Evolutionary conservation across 2,797 vertebrate genomes (phyloP), one percentile per base, ranked within the genome.

Genomic region (Mustela erminea): DNA sequence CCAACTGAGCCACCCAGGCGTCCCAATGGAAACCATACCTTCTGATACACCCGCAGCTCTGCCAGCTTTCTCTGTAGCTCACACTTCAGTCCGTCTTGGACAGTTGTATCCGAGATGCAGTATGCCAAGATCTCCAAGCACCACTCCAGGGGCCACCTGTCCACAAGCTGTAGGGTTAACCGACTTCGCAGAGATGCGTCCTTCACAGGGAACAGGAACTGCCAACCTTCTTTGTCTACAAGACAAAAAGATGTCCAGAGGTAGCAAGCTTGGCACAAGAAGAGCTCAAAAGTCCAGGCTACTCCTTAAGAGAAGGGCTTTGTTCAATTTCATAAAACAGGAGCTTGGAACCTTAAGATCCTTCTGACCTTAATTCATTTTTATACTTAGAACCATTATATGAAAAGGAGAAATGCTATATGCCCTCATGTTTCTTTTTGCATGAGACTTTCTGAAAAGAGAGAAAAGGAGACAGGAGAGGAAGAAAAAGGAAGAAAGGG

Each of bases 81-180:
- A 2, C 95, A 97, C 90, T 98, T 99, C 20, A 99, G 98, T 0
- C 97, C 97, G 21, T 94, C 93, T 32, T 98, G 98, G 21, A 99
- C 98, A 78, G 74, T 81, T 3, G 93, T 68, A 90, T 99, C 99
- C 93, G 99, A 99, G 82, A 99, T 98, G 98, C 99, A 99, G 74
- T 99, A 99, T 83, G 99, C 99, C 20, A 99, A 98, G 97, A 99
- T 99, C 98, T 99, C 99, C 97, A 99, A 98, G 90, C 99, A 99
- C 66, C 98, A 98, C 0, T 99, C 98, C 95, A 99, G 98, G 49
- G 99, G 99, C 99, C 99, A 99, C 32, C 77, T 99, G 96, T 99
- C 99, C 95, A 99, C 97, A 96, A 98, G 99, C 97, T 96, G 98
- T 2, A 99, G 98, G 80, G 98, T 99, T 78, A 99, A 98, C 12